Base-by-base conservation (phyloP, 1,140 invertebrate species). In the Trichomalopsis sarcophagae region DNA sequence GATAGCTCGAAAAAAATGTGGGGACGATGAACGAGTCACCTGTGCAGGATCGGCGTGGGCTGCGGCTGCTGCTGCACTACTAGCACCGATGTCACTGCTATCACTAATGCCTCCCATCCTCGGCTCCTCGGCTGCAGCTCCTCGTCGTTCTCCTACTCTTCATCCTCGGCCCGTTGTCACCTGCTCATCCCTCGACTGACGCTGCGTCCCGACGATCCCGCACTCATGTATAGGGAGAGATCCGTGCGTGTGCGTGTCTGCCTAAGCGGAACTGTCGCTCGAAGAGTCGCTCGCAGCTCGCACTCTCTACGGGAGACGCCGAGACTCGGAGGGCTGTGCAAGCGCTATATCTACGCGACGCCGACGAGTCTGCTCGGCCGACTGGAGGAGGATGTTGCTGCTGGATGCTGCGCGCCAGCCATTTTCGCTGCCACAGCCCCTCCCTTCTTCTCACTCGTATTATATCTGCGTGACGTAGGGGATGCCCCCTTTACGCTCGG, bases 401-500 rank as follows among this genome's bases (percentile, higher is more conserved):
- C 75, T 76, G 73, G 76, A 79, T 33, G 82, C 82, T 84, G 76
- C 74, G 82, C 82, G 82, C 66, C 77, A 80, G 77, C 83, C 83
- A 84, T 84, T 75, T 84, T 80, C 83, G 68, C 62, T 74, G 47
- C 21, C 17, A 10, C 82, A 71, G 76, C 82, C 82, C 75, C 83
- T 80, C 83, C 83, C 83, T 78, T 44, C 3, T 44, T 73, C 27
- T 44, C 1, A 3, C 74, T 30, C 36, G 75, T 7, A 36, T 62
- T 7, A 36, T 62, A 4, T n/a, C 47, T 50, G 13, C 14, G n/a
- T 73, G 73, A 75, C 73, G 73, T 75, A 75, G 73, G 68, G 68
- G 68, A 30, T n/a, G 74, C 81, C 50, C 81, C 71, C 13, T 75
- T 75, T 44, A 75, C 73, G 30, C 73, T 75, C 73, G 73, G 33